Evolutionary conservation across 2,888 invertebrate genomes (phyloP).

Genomic region (Allolobophora icterica): DNA sequence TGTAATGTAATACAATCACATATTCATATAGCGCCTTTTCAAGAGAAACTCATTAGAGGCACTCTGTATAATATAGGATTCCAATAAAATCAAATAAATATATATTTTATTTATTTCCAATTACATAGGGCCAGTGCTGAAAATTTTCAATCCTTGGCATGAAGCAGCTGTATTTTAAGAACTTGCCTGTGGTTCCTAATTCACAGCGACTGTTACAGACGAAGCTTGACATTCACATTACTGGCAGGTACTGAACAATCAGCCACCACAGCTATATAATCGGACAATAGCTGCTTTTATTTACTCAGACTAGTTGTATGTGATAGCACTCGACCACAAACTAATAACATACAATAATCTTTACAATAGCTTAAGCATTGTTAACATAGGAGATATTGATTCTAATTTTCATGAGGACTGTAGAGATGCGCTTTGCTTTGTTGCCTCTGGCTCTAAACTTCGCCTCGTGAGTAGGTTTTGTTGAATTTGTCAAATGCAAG

Average conservation of each 20-base stretch:
- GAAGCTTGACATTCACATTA: not conserved
- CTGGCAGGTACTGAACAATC: too few species aligned
- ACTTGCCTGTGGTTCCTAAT: not conserved
- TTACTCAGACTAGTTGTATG: not conserved
- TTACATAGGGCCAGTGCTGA: not conserved
- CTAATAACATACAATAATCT: not conserved
- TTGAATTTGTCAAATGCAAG: conserved; percentile 64
- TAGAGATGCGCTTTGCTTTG: not conserved
- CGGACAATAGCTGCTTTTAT: not conserved
- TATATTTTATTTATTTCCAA: not conserved
- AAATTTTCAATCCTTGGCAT: not conserved
- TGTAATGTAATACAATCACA: too few species aligned
- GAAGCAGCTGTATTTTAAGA: not conserved
- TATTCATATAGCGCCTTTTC: too few species aligned
- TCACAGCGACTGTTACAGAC: not conserved
- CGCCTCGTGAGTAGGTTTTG: conserved; percentile 55
- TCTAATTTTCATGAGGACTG: not conserved
- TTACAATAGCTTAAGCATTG: not conserved
- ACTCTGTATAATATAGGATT: too few species aligned
- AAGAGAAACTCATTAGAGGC: too few species aligned
- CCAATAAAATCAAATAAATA: too few species aligned
- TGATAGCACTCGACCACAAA: not conserved
- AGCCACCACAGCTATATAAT: not conserved
- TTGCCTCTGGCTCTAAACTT: not conserved
- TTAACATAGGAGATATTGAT: not conserved